These are phyloP conservation scores for Danionella cerebrum DNA, from an alignment of 2,113 vertebrate genomes.

Conservation along the genomic window DNA sequence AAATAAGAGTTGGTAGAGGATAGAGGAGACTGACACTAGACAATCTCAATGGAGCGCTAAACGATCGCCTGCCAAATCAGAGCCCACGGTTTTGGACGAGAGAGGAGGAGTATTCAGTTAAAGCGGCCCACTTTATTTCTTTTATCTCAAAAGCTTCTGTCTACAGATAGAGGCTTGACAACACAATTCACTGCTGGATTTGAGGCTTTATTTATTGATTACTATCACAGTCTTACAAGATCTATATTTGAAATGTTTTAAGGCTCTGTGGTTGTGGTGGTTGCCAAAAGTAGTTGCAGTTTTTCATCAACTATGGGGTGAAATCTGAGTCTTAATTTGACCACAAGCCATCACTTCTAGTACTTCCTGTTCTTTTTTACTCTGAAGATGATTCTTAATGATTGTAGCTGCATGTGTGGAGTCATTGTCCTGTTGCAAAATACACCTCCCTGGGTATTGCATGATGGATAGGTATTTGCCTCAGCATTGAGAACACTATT, in stretches of 20 bases:
- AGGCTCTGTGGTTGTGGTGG: no score
- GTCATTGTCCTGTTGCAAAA: no score
- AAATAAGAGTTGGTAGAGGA: constrained; percentile 41
- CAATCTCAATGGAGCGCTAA: constrained; percentile 52
- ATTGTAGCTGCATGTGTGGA: no score
- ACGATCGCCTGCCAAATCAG: constrained; percentile 57
- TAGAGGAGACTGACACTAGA: constrained; percentile 53
- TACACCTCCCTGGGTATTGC: no score
- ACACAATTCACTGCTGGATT: neutral
- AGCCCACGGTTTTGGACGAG: constrained; percentile 46
- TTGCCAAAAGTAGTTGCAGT: no score
- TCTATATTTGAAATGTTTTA: neutral
- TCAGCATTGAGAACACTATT: no score
- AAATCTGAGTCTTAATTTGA: no score
- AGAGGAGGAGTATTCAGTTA: constrained; percentile 14
- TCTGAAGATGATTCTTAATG: no score
- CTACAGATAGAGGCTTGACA: neutral
- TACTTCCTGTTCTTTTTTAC: no score
- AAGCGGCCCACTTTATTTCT: constrained; percentile 22
- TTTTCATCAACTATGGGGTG: no score
- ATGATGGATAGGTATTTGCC: no score
- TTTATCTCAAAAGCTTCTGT: constrained; percentile 6
- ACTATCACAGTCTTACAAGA: neutral
- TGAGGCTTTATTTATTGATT: neutral
- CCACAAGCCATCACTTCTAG: no score